Conservation (phyloP, 37 sponge, comb jelly and placozoan species). For the Beroe ovata region DNA sequence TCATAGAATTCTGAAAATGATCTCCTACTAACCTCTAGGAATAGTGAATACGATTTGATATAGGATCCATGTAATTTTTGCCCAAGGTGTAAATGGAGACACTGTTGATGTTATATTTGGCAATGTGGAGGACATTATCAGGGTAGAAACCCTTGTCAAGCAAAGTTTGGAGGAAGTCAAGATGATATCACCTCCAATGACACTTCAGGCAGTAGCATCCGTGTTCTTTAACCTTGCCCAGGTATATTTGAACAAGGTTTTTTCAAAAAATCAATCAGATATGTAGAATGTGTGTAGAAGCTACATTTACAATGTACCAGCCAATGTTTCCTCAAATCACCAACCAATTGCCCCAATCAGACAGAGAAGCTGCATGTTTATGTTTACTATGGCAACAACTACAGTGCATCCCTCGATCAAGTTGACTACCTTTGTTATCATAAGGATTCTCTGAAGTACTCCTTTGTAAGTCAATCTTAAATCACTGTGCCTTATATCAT, state of each 20-base stretch:
- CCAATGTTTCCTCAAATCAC: too few relatives aligned
- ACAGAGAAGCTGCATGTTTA: slow-evolving; percentile 20
- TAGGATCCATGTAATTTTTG: too few relatives aligned
- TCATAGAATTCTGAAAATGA: background rate
- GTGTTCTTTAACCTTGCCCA: slow-evolving; percentile 18
- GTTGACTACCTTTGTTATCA: background rate
- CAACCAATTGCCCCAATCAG: slow-evolving; percentile 24
- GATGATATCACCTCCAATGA: background rate
- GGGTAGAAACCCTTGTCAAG: background rate
- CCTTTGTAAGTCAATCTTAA: slow-evolving; percentile 2
- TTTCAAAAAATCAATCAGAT: too few relatives aligned
- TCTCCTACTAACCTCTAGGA: background rate
- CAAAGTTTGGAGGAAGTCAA: slow-evolving; percentile 14
- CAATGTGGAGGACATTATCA: background rate
- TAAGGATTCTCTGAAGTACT: slow-evolving; percentile 14
- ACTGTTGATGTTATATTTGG: slow-evolving; percentile 49
- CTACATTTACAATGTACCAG: too few relatives aligned
- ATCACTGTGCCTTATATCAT: background rate
- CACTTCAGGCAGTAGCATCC: background rate
- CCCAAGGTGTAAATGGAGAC: slow-evolving; percentile 59
- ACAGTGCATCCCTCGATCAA: background rate
- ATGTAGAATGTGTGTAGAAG: too few relatives aligned
- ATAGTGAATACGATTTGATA: background rate
- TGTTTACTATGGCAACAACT: slow-evolving; percentile 60
- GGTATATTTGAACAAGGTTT: too few relatives aligned